Base-by-base conservation (phyloP, 2,888 invertebrate species). In the Falcaria lacertinaria region DNA sequence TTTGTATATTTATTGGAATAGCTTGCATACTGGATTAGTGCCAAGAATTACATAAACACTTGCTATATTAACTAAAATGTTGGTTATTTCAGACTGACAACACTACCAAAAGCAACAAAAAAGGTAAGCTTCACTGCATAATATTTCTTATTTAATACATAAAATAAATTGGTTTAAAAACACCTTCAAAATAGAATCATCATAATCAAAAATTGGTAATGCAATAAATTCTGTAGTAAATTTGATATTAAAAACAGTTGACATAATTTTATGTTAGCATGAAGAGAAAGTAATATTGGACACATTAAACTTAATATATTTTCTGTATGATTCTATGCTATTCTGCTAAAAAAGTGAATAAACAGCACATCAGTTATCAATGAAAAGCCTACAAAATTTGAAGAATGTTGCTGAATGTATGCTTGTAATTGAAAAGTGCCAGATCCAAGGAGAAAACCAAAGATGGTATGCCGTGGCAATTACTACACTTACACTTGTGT, bases 61-160 rank as follows among this genome's bases (percentile, higher is more conserved):
- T 34, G 42, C 41, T 33, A 42, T 42, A 36, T 45, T 36, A 48
- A 57, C 45, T 22, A 38, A 47, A 19, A 53, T 37, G 52, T 56
- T 63, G 56, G 39, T 60, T 73, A 53, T 89, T 89, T 57, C 88
- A 91, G 91, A 83, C 89, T 64, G 92, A 93, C 64, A 90, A 84
- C 62, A 90, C 90, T 65, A 75, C 90, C 47, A 91, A 92, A 72
- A 57, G 52, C 45, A 71, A 60, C 45, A 84, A 84, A 54, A 90
- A 91, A 74, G 90, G 91, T 91, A 90, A 91, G 91, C 73, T 54
- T 49, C 52, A 42, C 13, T 15, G 38, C 37, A 28, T 39, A 36
- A 17, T 43, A 34, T 41, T 39, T 42, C 34, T 39, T 17, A 13
- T 14, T 33, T 13, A 45, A 33, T 17, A 19, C 28, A 3, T 28